A percentile compares a stretch with the other conserved stretches of the same genome.
These are phyloP conservation scores for Dipodomys merriami DNA, from an alignment of 2,113 vertebrate genomes.

Conservation along the genomic window DNA sequence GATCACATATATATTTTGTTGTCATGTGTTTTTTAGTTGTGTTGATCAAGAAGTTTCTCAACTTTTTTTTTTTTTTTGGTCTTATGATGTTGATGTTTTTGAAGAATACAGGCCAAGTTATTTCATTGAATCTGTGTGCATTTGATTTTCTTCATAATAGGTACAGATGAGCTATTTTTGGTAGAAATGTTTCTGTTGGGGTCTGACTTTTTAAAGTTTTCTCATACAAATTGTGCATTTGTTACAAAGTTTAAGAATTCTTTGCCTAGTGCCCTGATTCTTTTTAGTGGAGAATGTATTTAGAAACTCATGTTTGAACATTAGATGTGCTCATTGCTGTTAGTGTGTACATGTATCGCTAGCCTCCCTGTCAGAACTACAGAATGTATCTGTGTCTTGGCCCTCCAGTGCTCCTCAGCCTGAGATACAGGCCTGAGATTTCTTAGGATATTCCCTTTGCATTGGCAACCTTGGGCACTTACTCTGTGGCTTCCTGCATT, in stretches of 20 bases:
- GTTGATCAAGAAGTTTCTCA: not conserved
- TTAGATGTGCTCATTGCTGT: not conserved
- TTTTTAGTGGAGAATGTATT: constrained; percentile 1
- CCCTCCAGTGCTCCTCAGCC: too few species aligned
- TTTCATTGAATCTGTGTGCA: not conserved
- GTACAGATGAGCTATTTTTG: not conserved
- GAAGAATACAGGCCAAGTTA: not conserved
- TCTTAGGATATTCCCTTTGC: not conserved
- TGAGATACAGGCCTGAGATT: not conserved
- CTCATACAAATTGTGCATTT: not conserved
- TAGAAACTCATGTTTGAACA: not conserved
- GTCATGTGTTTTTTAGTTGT: not conserved
- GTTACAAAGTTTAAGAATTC: not conserved
- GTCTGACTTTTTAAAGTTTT: not conserved
- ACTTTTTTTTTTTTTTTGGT: not conserved
- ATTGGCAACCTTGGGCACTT: not conserved
- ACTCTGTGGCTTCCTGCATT: not conserved
- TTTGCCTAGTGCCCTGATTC: not conserved
- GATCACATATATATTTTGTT: not conserved
- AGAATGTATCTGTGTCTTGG: not conserved
- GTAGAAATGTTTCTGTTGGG: not conserved
- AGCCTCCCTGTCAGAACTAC: not conserved
- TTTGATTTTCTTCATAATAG: not conserved
- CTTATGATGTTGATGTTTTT: not conserved
- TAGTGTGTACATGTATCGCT: too few species aligned